A percentile compares a stretch with the other conserved stretches of the same genome.
Evolutionary conservation across 2,113 vertebrate species (phyloP).

Genomic region (Pelvicachromis taeniatus): DNA sequence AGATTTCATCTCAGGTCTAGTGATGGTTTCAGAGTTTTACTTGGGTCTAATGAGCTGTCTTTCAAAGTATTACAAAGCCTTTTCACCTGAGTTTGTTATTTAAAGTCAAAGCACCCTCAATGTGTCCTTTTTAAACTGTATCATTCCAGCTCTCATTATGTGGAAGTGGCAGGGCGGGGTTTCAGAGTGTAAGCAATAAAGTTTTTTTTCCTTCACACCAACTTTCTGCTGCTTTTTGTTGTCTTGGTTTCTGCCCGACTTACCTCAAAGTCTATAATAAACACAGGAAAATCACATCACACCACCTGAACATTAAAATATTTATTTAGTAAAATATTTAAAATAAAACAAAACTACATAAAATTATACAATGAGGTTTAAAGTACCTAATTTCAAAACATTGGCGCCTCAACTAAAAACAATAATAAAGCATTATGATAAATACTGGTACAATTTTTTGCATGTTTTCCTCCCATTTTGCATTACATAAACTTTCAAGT

Average conservation of each 20-base stretch:
- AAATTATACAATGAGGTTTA: conserved; percentile 74
- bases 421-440: conserved; percentile 68
- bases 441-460: conserved; percentile 72
- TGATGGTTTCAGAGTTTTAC: background rate
- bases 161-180: background rate
- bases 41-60: background rate
- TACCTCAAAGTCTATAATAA: background rate
- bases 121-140: background rate
- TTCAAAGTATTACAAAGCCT: too few species aligned
- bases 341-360: conserved; percentile 77
- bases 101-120: background rate
- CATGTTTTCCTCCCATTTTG: conserved; percentile 12
- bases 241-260: background rate
- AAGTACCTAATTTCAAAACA: conserved; percentile 69
- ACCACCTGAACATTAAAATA: conserved; percentile 73
- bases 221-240: background rate
- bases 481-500: conserved; percentile 74
- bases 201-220: conserved; percentile 32
- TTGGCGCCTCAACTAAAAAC: conserved; percentile 63
- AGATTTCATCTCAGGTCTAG: background rate
- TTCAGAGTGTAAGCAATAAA: conserved; percentile 33
- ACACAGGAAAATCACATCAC: background rate
- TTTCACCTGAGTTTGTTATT: background rate
- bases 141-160: conserved; percentile 15
- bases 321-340: conserved; percentile 85